Conservation (phyloP, 1,140 invertebrate species). For the Tribolium castaneum region DNA sequence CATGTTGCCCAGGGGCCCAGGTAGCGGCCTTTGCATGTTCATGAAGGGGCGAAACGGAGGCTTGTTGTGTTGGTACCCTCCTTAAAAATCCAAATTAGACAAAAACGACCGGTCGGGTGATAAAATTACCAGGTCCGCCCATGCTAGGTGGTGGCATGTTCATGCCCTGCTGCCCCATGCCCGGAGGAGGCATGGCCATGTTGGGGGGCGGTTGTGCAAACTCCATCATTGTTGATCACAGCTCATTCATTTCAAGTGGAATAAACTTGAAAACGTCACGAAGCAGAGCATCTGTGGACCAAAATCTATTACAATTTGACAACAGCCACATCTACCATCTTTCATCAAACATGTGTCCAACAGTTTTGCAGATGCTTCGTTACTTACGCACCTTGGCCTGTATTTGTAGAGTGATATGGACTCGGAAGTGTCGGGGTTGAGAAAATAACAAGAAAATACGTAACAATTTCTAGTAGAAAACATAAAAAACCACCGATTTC, state of each 20-base stretch:
- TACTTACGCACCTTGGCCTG: neutral
- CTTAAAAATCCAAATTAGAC: conserved; percentile 14
- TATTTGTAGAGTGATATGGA: neutral
- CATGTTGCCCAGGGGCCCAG: conserved; percentile 71
- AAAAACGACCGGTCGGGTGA: neutral
- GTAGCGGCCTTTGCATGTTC: conserved; percentile 68
- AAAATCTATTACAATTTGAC: neutral
- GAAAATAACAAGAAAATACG: neutral
- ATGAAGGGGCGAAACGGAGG: conserved; percentile 67
- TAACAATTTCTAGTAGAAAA: neutral
- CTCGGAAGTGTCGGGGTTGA: neutral
- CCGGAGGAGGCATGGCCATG: conserved; percentile 52
- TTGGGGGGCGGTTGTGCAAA: conserved; percentile 60
- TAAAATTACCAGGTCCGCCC: conserved; percentile 47
- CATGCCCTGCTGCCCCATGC: conserved; percentile 42
- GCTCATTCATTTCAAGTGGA: neutral
- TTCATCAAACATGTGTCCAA: conserved; percentile 4
- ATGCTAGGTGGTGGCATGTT: conserved; percentile 52
- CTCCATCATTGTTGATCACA: conserved; percentile 52
- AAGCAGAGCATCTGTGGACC: neutral
- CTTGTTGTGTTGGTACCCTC: conserved; percentile 54
- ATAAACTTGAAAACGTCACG: neutral
- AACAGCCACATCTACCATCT: conserved; percentile 7
- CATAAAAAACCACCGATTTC: neutral
- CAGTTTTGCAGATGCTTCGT: neutral